Percentiles rank a stretch among this genome's conserved stretches.
Conservation (phyloP, 2,113 vertebrate species). For the Neopipo cinnamomea region DNA sequence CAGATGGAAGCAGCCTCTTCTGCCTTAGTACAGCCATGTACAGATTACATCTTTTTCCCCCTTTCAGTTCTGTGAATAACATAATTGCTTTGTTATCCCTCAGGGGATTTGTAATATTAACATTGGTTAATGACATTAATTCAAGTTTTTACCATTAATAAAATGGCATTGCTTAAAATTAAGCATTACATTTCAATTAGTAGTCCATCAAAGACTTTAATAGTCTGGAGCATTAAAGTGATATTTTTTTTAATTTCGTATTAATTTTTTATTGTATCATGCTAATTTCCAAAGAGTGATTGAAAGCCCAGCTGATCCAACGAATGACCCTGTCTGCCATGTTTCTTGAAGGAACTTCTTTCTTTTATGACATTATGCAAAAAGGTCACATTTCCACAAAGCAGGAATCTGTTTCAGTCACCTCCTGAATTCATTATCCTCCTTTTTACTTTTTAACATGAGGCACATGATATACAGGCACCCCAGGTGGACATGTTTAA, state of each 20-base stretch:
- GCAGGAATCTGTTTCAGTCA: conserved; percentile 63
- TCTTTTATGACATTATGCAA: conserved; percentile 56
- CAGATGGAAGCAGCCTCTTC: background rate
- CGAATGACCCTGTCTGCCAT: conserved; percentile 13
- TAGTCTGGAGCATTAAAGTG: conserved; percentile 51
- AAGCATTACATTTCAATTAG: conserved; percentile 72
- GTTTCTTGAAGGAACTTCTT: conserved; percentile 57
- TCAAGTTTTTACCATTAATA: conserved; percentile 72
- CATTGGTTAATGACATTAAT: conserved; percentile 71
- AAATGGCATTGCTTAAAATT: conserved; percentile 69
- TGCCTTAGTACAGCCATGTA: background rate
- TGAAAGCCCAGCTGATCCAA: conserved; percentile 59
- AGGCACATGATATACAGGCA: conserved; percentile 58
- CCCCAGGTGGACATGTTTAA: conserved; percentile 70
- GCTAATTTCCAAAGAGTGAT: conserved; percentile 60
- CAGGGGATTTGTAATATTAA: conserved; percentile 67
- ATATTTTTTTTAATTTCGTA: conserved; percentile 51
- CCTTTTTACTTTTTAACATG: conserved; percentile 67
- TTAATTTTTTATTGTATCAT: conserved; percentile 68
- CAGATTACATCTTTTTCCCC: background rate
- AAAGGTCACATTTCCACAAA: conserved; percentile 71
- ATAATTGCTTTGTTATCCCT: conserved; percentile 67
- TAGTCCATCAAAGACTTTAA: conserved; percentile 52
- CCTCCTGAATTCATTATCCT: conserved; percentile 68
- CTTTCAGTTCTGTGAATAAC: conserved; percentile 52